Conservation (phyloP, 23 tunicate species). For the Ciona savignyi region DNA sequence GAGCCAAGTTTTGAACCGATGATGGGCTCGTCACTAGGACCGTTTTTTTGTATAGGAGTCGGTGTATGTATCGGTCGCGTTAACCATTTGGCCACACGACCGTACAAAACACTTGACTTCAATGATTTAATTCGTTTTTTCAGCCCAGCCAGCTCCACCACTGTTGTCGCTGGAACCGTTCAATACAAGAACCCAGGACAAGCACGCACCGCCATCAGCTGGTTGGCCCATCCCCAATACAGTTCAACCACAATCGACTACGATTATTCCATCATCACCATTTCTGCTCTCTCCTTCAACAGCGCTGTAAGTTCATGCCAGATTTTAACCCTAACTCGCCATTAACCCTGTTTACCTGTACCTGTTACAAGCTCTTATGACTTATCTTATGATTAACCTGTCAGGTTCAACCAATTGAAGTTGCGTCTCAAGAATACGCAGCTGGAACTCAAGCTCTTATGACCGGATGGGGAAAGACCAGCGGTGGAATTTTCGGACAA, state of each 20-base stretch:
- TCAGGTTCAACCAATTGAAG: slow-evolving; percentile 45
- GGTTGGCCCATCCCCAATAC: slow-evolving; percentile 51
- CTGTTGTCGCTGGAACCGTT: slow-evolving; percentile 62
- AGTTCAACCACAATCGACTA: slow-evolving; percentile 52
- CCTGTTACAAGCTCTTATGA: too few species aligned
- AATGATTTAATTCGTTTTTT: background rate
- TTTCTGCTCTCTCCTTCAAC: slow-evolving; percentile 17
- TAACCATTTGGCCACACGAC: too few species aligned
- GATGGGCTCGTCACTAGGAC: too few species aligned
- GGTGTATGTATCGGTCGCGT: too few species aligned
- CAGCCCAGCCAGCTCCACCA: background rate
- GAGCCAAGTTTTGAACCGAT: too few species aligned
- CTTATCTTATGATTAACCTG: background rate
- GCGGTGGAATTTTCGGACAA: slow-evolving; percentile 23
- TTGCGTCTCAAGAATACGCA: slow-evolving; percentile 35
- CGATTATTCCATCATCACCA: slow-evolving; percentile 54
- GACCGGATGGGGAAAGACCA: slow-evolving; percentile 46
- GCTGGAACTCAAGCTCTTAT: slow-evolving; percentile 50
- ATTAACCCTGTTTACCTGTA: too few species aligned
- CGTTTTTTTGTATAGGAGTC: too few species aligned
- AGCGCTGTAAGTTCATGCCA: slow-evolving; percentile 14
- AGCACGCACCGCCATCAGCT: slow-evolving; percentile 1
- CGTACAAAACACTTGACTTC: too few species aligned
- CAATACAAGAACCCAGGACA: slow-evolving; percentile 41
- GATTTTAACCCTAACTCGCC: background rate